Evolutionary conservation across 2,797 vertebrate species (phyloP), one percentile per base, ranked within the genome.

Genomic region (Triplophysa yarkandensis): DNA sequence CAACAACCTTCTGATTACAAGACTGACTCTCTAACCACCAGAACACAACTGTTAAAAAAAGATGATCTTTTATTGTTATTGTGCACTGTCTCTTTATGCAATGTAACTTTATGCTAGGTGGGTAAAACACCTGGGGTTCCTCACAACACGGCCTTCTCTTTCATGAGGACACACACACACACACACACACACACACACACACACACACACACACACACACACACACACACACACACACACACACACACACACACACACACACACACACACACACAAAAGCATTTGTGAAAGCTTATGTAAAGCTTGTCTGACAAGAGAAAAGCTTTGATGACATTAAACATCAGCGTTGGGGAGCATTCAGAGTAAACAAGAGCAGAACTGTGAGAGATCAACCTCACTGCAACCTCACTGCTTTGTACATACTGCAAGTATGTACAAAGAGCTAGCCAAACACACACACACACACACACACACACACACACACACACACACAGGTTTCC

Each of bases 281-380:
- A 81, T 78, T 13, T 82, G 68, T 80, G 78, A 72, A 72, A 82
- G 81, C 72, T 77, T 85, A 80, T 83, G 81, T 82, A 83, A 86
- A 84, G 82, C 71, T 72, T 69, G 60, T 76, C 61, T 81, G 65
- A 70, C 66, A 61, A 78, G 74, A 87, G 83, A 83, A 87, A 88
- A 82, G 81, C 77, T 82, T 82, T 78, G 80, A 83, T 89, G 87
- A 91, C 88, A 89, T 90, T 89, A 90, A 90, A 87, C 89, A 90
- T 80, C 71, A 86, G 77, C 86, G 80, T 84, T 61, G 77, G 83
- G 85, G 83, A 89, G 84, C 67, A 77, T 80, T 81, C 85, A 86
- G 86, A 88, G 87, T 89, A 89, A 91, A 91, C 88, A 90, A 74
- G 79, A 82, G 73, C 70, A 80, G 54, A 78, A 84, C 80, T 83